Evolutionary conservation across 1,140 invertebrate species (phyloP).

Genomic region (Teleopsis dalmanni): DNA sequence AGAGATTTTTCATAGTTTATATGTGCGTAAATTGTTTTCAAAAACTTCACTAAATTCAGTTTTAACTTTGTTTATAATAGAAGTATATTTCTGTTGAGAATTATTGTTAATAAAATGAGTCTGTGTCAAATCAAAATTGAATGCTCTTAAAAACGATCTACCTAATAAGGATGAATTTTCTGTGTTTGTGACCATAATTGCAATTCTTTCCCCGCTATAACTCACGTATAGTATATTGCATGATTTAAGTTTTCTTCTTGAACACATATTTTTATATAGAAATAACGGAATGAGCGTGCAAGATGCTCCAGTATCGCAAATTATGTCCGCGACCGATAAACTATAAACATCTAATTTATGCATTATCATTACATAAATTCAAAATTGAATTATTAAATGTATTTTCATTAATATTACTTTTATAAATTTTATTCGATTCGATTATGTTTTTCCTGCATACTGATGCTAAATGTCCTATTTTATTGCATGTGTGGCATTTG

Average conservation of each 20-base stretch:
- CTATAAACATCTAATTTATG: no score
- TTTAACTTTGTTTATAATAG: not conserved
- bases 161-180: conserved; percentile 2
- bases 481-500: conserved; percentile 2
- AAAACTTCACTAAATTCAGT: conserved; percentile 3
- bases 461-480: conserved; percentile 2
- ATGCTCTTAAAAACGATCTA: conserved; percentile 8
- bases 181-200: not conserved
- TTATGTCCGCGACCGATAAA: no score
- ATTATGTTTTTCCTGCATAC: not conserved
- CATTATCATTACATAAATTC: no score
- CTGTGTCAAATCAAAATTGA: not conserved
- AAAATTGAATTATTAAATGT: no score
- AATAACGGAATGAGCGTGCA: no score
- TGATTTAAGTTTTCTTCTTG: no score
- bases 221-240: not conserved
- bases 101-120: not conserved
- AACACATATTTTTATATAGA: no score
- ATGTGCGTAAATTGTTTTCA: not conserved
- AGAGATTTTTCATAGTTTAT: not conserved
- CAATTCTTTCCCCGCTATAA: not conserved
- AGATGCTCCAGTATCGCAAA: no score
- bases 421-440: no score
- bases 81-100: not conserved
- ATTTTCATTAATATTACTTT: no score